Conservation (phyloP, 2,888 invertebrate species). For the Acholoe squamosa region DNA sequence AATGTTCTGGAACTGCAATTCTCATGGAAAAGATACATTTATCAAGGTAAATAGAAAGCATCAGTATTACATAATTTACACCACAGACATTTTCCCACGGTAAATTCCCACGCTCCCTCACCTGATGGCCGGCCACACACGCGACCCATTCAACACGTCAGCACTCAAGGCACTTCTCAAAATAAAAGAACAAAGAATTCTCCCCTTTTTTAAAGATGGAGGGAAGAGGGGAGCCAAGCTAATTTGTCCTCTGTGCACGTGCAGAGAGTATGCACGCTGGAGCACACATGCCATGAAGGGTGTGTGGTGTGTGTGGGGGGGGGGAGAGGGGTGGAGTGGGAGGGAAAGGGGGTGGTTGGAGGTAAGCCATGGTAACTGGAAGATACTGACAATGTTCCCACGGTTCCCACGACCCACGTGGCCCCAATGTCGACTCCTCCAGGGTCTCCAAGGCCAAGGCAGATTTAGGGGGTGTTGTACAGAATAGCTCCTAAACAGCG, state of each 20-base stretch:
- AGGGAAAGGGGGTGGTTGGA: no score
- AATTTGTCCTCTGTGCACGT: slow-evolving; percentile 25
- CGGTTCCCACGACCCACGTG: slow-evolving; percentile 19
- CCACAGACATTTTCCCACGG: not conserved
- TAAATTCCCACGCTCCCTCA: not conserved
- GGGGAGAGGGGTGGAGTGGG: no score
- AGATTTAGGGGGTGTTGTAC: not conserved
- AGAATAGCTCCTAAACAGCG: not conserved
- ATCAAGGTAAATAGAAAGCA: no score
- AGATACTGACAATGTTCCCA: not conserved
- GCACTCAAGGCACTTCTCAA: no score
- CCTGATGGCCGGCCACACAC: not conserved
- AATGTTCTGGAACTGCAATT: no score
- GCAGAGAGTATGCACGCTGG: not conserved
- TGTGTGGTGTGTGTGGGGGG: not conserved
- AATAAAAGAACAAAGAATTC: no score
- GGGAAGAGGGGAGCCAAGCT: not conserved
- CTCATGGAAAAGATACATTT: no score
- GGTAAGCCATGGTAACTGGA: not conserved
- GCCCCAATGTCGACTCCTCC: slow-evolving; percentile 7
- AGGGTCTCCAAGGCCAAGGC: not conserved
- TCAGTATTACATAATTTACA: no score
- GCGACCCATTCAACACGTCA: no score
- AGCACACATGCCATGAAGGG: no score
- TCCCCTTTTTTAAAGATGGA: not conserved